Conservation (phyloP, 2,888 invertebrate species). For the Cataglyphis altisquamis region DNA sequence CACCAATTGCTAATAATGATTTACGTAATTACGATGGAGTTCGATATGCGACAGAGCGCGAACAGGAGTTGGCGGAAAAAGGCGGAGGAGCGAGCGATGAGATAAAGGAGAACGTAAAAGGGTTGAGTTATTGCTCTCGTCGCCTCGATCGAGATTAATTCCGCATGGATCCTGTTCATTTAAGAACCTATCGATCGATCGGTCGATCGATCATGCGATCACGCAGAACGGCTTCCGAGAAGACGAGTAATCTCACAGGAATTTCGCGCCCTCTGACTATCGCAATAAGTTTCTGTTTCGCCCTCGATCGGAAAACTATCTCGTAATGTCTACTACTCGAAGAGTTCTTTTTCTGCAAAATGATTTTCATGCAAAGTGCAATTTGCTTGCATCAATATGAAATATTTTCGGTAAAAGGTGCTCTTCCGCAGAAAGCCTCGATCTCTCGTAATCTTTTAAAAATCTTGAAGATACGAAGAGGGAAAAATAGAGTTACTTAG, state of each 20-base stretch:
- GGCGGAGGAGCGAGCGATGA: background rate
- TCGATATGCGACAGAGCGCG: background rate
- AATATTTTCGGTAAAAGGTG: background rate
- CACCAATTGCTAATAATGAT: conserved; percentile 66
- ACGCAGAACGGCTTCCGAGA: conserved; percentile 43
- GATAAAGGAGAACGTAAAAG: conserved; percentile 24
- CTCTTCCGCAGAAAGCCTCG: background rate
- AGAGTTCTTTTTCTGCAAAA: background rate
- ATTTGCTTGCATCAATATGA: background rate
- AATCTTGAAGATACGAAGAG: background rate
- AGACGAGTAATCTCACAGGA: conserved; percentile 21
- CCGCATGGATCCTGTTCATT: conserved; percentile 59
- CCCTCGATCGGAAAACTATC: conserved; percentile 45
- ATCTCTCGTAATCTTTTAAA: background rate
- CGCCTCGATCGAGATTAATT: conserved; percentile 70
- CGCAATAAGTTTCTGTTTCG: conserved; percentile 41
- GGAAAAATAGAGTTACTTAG: background rate
- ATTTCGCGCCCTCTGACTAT: conserved; percentile 27
- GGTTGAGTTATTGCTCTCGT: conserved; percentile 69
- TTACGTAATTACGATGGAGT: conserved; percentile 57
- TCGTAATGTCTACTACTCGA: conserved; percentile 15
- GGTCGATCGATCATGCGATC: conserved; percentile 65
- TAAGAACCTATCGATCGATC: conserved; percentile 62
- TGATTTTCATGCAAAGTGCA: background rate
- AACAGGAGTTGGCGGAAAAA: background rate